Evolutionary conservation across 2,888 invertebrate genomes (phyloP).

Genomic region (Tenthredo distinguenda): DNA sequence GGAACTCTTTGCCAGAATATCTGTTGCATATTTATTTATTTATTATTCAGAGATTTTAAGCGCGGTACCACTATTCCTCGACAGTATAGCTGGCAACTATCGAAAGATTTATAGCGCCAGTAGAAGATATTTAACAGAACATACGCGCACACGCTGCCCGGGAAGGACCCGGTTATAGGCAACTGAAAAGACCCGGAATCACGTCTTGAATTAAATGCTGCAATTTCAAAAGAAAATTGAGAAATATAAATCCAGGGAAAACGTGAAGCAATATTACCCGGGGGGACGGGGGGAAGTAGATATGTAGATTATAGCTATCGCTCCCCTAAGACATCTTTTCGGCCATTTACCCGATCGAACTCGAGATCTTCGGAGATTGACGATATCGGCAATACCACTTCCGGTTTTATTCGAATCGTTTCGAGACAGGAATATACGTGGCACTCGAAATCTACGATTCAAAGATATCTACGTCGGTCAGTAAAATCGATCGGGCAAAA

Average conservation of each 20-base stretch:
- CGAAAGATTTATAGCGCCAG: constrained; percentile 66
- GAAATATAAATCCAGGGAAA: constrained; percentile 12
- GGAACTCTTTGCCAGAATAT: constrained; percentile 19
- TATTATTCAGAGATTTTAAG: constrained; percentile 57
- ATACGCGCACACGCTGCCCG: neutral
- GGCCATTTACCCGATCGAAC: constrained; percentile 20
- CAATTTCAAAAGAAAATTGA: neutral
- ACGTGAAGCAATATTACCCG: neutral
- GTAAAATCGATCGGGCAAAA: constrained; percentile 20
- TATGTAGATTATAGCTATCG: constrained; percentile 32
- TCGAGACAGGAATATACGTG: constrained; percentile 10
- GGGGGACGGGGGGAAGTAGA: neutral
- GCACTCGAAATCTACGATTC: constrained; percentile 27
- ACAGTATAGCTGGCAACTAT: constrained; percentile 51
- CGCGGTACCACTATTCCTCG: constrained; percentile 51
- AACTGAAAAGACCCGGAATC: constrained; percentile 20
- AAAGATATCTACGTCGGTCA: constrained; percentile 32
- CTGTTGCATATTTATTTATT: constrained; percentile 57
- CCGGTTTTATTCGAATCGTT: constrained; percentile 34
- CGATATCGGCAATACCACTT: constrained; percentile 33
- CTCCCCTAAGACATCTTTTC: neutral
- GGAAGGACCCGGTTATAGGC: neutral
- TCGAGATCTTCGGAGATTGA: constrained; percentile 34
- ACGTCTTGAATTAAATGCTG: constrained; percentile 18
- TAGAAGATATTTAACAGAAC: constrained; percentile 64